A percentile compares a stretch with the other conserved stretches of the same genome.
Conservation (phyloP, 2,113 vertebrate genomes). For the Prionailurus bengalensis region DNA sequence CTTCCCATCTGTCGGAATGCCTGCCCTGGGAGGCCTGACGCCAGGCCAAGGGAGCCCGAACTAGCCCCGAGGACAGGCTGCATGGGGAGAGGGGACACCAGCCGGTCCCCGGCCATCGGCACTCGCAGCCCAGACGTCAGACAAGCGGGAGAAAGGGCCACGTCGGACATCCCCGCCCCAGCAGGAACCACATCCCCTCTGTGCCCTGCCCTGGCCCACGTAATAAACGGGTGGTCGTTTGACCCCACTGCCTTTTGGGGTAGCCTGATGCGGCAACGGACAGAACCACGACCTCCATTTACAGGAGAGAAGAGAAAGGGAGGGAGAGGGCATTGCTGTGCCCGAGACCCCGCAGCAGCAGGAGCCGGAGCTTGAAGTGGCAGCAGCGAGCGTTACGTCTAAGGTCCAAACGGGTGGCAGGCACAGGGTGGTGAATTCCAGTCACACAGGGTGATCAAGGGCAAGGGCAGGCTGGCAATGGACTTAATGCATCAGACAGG, state of each 20-base stretch:
- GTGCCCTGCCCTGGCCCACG: neutral
- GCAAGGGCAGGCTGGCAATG: neutral
- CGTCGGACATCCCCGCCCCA: neutral
- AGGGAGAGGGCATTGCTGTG: fast-evolving
- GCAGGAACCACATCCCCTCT: neutral
- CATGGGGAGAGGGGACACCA: fast-evolving
- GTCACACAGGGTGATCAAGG: neutral
- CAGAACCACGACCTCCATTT: neutral
- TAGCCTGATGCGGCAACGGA: neutral
- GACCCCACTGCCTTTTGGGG: neutral
- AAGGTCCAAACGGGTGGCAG: neutral
- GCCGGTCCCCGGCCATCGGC: neutral
- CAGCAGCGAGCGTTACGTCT: neutral
- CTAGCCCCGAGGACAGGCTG: fast-evolving
- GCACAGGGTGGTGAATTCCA: neutral
- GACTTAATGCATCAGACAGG: neutral
- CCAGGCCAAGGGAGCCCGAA: neutral
- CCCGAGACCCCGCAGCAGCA: neutral
- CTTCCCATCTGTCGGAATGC: neutral
- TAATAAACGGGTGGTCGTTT: no score
- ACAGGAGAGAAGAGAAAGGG: neutral
- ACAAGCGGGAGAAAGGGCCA: neutral
- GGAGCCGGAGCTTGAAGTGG: neutral
- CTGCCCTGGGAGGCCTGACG: neutral
- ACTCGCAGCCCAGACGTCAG: neutral